A percentile compares a stretch with the other conserved stretches of the same genome.
Evolutionary conservation across 2,113 vertebrate species (phyloP).

Genomic region (Phylloscopus trochiloides): DNA sequence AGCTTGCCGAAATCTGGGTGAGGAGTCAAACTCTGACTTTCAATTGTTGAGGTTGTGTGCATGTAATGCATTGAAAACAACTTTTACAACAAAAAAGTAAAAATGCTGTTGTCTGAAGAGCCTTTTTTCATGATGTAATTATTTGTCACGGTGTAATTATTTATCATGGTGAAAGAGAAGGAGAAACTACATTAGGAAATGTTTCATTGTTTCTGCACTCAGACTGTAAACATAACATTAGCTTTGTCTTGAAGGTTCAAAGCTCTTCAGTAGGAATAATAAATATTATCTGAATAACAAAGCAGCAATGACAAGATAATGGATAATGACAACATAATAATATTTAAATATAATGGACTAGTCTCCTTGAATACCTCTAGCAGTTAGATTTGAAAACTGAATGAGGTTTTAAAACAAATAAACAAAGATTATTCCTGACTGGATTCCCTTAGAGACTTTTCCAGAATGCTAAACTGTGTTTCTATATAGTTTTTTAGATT

Average conservation of each 20-base stretch:
- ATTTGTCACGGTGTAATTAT: neutral
- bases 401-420: neutral
- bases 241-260: neutral
- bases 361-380: neutral
- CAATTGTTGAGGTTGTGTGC: neutral
- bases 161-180: neutral
- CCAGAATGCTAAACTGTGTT: neutral
- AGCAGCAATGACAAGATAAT: neutral
- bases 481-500: neutral
- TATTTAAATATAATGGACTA: neutral
- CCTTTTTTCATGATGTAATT: neutral
- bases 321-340: neutral
- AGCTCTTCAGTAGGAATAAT: neutral
- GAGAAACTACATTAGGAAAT: neutral
- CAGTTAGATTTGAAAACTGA: neutral
- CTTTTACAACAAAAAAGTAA: neutral
- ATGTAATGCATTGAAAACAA: neutral
- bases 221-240: neutral
- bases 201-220: neutral
- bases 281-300: conserved; percentile 7
- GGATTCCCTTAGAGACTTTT: neutral
- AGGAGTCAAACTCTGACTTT: neutral
- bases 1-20: neutral
- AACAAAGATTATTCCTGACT: neutral
- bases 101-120: neutral